Evolutionary conservation across 2,113 vertebrate genomes (phyloP).

Genomic region (Centropus bengalensis): DNA sequence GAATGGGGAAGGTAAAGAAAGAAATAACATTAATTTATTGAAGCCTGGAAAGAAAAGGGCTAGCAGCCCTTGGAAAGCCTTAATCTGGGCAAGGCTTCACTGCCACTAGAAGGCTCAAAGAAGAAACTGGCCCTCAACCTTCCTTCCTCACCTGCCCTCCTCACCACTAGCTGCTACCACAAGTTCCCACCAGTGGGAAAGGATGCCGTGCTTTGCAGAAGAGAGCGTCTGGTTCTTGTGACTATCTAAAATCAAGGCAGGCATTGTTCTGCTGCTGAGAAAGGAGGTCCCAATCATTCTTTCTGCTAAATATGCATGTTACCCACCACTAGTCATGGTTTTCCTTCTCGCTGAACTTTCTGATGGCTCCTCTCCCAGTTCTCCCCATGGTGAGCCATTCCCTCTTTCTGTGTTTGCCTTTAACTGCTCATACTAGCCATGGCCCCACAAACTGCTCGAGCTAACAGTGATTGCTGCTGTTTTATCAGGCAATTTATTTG

Average conservation of each 20-base stretch:
- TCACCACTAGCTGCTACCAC: neutral
- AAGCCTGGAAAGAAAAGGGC: neutral
- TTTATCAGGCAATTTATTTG: neutral
- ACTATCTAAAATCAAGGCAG: neutral
- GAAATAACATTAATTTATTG: neutral
- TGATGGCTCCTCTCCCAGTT: neutral
- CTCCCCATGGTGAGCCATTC: fast-evolving
- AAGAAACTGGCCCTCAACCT: neutral
- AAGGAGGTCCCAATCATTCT: neutral
- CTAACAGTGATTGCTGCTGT: neutral
- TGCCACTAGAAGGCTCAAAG: neutral
- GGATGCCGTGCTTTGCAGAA: neutral
- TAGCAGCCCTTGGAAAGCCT: neutral
- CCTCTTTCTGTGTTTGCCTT: neutral
- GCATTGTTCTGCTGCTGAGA: neutral
- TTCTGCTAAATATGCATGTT: fast-evolving
- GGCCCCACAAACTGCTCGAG: neutral
- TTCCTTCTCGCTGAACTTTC: neutral
- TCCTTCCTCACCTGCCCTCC: neutral
- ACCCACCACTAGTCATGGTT: neutral
- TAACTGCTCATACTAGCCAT: neutral
- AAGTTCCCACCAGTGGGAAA: neutral
- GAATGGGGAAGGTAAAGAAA: fast-evolving
- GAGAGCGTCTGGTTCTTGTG: neutral
- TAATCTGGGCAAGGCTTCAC: neutral